Evolutionary conservation across 2,113 vertebrate species (phyloP), one percentile per base, ranked within the genome.

Genomic region (Sebastes schlegelii): DNA sequence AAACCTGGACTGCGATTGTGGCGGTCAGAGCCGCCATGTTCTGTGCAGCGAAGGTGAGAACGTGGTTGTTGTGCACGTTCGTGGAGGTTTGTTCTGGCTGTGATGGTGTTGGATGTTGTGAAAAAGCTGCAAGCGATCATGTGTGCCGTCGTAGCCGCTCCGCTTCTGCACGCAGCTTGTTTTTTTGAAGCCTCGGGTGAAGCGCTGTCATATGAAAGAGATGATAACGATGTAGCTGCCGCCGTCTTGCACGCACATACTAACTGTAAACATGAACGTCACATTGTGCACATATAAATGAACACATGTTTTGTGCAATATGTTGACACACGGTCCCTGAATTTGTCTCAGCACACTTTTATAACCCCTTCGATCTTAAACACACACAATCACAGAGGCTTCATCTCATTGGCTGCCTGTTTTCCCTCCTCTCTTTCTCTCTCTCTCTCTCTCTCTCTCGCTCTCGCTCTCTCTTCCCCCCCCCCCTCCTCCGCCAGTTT

Each of bases 1-100:
- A 49, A 57, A 66, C 72, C 69, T 54, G 79, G 80, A 77, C 77
- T 19, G 1, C 55, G 67, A 65, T 42, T 17, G 74, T 55, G 61
- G 68, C 4, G 69, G 77, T 67, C 43, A 9, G 74, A 74, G 45
- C 6, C 69, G 83, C 88, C 89, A 93, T 93, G 92, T 91, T 93
- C 65, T 91, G 87, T 54, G 58, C 79, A 9, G 57, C 83, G 1
- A 92, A 93, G 92, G 92, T 92, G 90, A 93, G 92, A 63, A 17
- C 11, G 8, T 3, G 42, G 26, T 46, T 40, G 45, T 51, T 51
- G 16, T 74, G 72, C 58, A 13, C 14, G 23, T 49, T 48, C 2
- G 11, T 58, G 70, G 2, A 23, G 34, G 34, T 34, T 34, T 64
- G 46, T 48, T 72, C 4, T 14, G 58, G 73, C 70, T 79, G 65